phyloP scores from a whole-genome alignment of 2,888 invertebrate genomes.

The Dusona sp. region DNA sequence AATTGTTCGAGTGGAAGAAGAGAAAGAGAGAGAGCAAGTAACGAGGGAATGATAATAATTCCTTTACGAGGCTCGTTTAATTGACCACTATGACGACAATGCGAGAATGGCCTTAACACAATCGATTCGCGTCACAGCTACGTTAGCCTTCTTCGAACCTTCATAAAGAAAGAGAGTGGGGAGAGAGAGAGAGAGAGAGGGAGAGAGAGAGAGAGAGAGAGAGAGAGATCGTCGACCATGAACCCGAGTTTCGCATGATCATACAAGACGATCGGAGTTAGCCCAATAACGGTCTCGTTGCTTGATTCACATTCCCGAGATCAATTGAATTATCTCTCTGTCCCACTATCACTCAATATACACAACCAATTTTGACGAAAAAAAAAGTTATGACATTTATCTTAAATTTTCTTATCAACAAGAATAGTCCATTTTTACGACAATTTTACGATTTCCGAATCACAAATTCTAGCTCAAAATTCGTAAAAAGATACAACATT shows the following conservation, averaged over 20 bases:
- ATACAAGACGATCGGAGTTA: slow-evolving; percentile 34
- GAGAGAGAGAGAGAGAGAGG: slow-evolving; percentile 9
- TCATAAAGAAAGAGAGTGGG: not conserved
- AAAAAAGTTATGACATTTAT: not conserved
- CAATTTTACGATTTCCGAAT: not conserved
- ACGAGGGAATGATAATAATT: slow-evolving; percentile 58
- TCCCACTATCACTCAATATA: slow-evolving; percentile 5
- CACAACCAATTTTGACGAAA: not conserved
- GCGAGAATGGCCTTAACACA: slow-evolving; percentile 62
- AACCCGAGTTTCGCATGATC: slow-evolving; percentile 65
- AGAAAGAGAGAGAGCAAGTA: not conserved
- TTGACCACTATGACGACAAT: slow-evolving; percentile 67
- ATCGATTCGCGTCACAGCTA: slow-evolving; percentile 65
- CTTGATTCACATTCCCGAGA: slow-evolving; percentile 27
- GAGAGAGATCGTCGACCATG: slow-evolving; percentile 57
- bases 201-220: slow-evolving; percentile 8
- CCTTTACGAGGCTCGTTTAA: slow-evolving; percentile 50
- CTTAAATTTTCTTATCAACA: not conserved
- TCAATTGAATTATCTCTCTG: slow-evolving; percentile 17
- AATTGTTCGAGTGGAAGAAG: slow-evolving; percentile 15
- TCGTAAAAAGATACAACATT: not conserved
- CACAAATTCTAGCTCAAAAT: not conserved
- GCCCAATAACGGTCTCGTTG: slow-evolving; percentile 42
- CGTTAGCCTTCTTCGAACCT: slow-evolving; percentile 41
- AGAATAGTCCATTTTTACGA: not conserved